Conservation (phyloP, 2,797 vertebrate species). For the Sebastes oblongus region DNA sequence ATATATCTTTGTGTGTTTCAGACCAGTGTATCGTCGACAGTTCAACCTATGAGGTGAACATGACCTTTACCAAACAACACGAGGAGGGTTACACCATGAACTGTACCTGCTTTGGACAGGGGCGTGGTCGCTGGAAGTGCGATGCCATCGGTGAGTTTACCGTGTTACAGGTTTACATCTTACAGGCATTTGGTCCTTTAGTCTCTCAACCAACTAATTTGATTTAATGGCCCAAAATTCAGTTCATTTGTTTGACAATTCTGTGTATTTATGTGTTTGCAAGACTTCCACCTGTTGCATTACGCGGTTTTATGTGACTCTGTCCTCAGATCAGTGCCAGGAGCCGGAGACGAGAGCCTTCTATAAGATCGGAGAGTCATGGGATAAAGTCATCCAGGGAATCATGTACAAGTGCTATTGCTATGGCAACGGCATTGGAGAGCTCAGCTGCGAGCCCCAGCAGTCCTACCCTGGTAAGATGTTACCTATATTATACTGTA, state of each 20-base stretch:
- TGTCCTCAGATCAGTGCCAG: conserved; percentile 92
- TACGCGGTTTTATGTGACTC: neutral
- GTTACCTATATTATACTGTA: neutral
- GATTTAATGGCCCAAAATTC: neutral
- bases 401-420: conserved; percentile 95
- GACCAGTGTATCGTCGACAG: conserved; percentile 95
- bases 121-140: conserved; percentile 96
- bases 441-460: conserved; percentile 94
- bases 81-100: conserved; percentile 97
- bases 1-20: conserved; percentile 53
- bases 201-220: neutral
- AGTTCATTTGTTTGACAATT: neutral
- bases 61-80: conserved; percentile 94
- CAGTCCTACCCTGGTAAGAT: conserved; percentile 88
- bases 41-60: conserved; percentile 93
- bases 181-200: neutral
- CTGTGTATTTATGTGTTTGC: neutral
- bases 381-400: conserved; percentile 91
- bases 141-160: conserved; percentile 90
- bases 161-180: neutral
- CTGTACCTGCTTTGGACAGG: conserved; percentile 96
- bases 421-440: conserved; percentile 96
- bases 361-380: conserved; percentile 95
- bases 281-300: neutral
- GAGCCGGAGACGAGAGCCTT: conserved; percentile 92